Percentiles rank a stretch among this genome's conserved stretches.
Evolutionary conservation across 2,113 vertebrate genomes (phyloP).

Genomic region (Sialia sialis): DNA sequence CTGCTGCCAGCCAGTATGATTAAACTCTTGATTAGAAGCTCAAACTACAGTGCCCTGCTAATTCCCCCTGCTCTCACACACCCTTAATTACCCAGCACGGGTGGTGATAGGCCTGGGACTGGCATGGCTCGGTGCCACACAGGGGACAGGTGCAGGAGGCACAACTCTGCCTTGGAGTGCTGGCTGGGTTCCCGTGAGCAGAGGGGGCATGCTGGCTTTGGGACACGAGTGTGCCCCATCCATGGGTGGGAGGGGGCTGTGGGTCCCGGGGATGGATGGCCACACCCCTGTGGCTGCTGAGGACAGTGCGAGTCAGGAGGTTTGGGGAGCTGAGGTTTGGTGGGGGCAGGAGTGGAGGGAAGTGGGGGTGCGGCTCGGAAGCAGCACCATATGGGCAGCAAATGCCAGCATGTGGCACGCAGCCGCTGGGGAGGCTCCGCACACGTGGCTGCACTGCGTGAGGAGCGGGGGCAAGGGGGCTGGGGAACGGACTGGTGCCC

Average conservation of each 20-base stretch:
- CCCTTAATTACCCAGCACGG: background rate
- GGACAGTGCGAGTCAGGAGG: fast-evolving
- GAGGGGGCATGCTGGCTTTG: background rate
- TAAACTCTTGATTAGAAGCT: conserved; percentile 65
- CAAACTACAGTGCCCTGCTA: conserved; percentile 6
- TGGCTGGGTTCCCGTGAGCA: background rate
- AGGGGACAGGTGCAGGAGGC: background rate
- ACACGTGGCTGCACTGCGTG: background rate
- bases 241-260: too few relatives aligned
- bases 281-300: fast-evolving
- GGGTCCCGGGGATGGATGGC: fast-evolving
- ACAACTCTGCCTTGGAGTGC: background rate
- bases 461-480: background rate
- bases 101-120: background rate
- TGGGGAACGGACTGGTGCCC: too few relatives aligned
- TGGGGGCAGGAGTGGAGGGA: background rate
- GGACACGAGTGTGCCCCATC: background rate
- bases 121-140: fast-evolving
- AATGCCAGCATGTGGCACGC: background rate
- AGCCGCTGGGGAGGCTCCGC: fast-evolving
- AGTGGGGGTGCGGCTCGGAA: background rate
- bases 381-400: background rate
- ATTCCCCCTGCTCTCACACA: conserved; percentile 8
- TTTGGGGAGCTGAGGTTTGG: background rate
- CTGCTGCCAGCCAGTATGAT: conserved; percentile 28